Evolutionary conservation across 2,113 vertebrate genomes (phyloP).

Genomic region (Conger conger): DNA sequence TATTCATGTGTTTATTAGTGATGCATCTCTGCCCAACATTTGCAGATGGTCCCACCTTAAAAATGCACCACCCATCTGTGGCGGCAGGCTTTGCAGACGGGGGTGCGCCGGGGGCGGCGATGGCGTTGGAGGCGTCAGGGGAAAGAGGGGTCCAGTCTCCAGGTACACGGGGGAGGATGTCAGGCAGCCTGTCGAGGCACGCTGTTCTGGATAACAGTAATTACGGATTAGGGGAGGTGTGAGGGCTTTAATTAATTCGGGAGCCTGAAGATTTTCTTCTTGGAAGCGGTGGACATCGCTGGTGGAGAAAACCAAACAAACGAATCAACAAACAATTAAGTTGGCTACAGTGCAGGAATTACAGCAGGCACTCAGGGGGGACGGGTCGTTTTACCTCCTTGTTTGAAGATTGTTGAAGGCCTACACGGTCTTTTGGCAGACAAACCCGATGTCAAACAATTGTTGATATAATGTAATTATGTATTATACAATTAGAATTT

Average conservation of each 20-base stretch:
- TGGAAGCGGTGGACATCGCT: not conserved
- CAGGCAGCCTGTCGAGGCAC: not conserved
- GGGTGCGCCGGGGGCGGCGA: no score
- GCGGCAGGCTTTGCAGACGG: not conserved
- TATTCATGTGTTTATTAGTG: not conserved
- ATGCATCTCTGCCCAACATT: not conserved
- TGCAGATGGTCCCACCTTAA: not conserved
- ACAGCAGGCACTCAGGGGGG: not conserved
- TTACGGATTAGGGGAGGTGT: slow-evolving; percentile 1
- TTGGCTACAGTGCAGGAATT: not conserved
- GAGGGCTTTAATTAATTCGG: not conserved
- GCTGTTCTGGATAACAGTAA: not conserved
- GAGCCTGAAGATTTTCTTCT: not conserved
- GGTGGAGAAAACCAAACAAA: not conserved
- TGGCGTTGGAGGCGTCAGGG: no score
- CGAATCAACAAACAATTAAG: not conserved
- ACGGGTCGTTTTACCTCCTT: not conserved
- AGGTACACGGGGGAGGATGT: not conserved
- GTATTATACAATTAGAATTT: not conserved
- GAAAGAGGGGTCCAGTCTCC: not conserved
- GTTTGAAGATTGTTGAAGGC: not conserved
- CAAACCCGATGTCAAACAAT: not conserved
- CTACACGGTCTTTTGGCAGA: not conserved
- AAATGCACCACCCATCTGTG: not conserved
- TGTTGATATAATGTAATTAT: not conserved